Percentiles rank a stretch among this genome's conserved stretches.
These are phyloP conservation scores for Phenganax subtilis DNA, from an alignment of 92 coral and sea anemone species.

Conservation along the genomic window DNA sequence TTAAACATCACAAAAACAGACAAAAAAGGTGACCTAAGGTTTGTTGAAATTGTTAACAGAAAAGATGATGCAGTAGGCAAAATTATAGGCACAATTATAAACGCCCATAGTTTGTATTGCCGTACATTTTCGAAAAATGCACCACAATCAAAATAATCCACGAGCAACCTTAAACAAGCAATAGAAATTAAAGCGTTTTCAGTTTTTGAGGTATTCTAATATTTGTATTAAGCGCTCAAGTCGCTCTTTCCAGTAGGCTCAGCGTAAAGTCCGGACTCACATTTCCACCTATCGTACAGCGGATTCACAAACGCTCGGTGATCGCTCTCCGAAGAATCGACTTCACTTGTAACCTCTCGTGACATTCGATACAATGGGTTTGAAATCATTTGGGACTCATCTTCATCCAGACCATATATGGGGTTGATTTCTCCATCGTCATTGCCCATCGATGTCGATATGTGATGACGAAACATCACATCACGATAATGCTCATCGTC, in stretches of 20 bases:
- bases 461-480: conserved; percentile 68
- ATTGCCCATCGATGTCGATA: conserved; percentile 44
- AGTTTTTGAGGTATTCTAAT: background rate
- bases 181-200: too few species aligned
- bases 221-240: background rate
- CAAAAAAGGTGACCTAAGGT: too few species aligned
- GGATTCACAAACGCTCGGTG: conserved; percentile 26
- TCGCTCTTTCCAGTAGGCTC: background rate
- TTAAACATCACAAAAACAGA: too few species aligned
- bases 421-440: conserved; percentile 56
- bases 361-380: conserved; percentile 13
- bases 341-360: background rate
- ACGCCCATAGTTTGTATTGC: too few species aligned
- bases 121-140: too few species aligned
- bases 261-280: conserved; percentile 16
- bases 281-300: conserved; percentile 1
- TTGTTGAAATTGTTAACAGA: too few species aligned
- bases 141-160: too few species aligned
- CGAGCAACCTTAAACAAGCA: too few species aligned
- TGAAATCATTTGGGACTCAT: conserved; percentile 1
- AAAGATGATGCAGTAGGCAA: too few species aligned
- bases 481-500: conserved; percentile 63
- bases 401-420: conserved; percentile 56
- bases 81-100: too few species aligned
- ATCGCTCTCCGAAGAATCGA: background rate